These are phyloP conservation scores for Nephotettix cincticeps DNA, from an alignment of 1,140 invertebrate species.

Conservation along the genomic window DNA sequence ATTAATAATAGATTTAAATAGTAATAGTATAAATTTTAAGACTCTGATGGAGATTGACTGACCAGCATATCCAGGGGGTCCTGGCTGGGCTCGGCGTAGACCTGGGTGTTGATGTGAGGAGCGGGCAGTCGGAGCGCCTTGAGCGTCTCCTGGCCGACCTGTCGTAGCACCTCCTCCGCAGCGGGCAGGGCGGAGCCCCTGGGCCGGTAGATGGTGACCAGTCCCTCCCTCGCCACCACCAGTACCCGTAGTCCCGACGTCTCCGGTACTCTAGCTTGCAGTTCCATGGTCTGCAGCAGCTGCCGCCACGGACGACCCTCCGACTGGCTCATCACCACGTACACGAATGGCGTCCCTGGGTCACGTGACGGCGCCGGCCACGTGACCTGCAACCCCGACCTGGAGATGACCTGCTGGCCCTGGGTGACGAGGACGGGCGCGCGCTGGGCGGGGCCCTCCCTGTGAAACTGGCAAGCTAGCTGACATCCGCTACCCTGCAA, in stretches of 20 bases:
- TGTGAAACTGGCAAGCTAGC: constrained; percentile 65
- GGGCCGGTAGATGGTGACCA: constrained; percentile 66
- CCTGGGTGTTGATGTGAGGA: constrained; percentile 1
- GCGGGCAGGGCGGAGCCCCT: constrained; percentile 15
- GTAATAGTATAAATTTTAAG: no score
- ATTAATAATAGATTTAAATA: no score
- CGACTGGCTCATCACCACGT: constrained; percentile 61
- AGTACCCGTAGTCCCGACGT: constrained; percentile 58
- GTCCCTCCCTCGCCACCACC: constrained; percentile 61
- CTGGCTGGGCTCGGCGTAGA: not conserved
- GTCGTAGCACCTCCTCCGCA: constrained; percentile 19
- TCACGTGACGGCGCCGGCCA: constrained; percentile 59
- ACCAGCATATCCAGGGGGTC: constrained; percentile 15
- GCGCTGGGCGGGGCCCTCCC: constrained; percentile 55
- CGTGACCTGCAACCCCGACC: constrained; percentile 45
- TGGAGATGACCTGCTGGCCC: constrained; percentile 60
- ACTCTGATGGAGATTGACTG: no score
- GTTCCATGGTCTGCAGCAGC: constrained; percentile 60
- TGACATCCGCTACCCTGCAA: constrained; percentile 67
- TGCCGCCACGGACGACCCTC: constrained; percentile 32
- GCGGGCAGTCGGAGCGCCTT: not conserved
- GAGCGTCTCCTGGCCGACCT: constrained; percentile 4
- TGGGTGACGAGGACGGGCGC: constrained; percentile 65
- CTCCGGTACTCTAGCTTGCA: constrained; percentile 58
- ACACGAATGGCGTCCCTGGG: constrained; percentile 55